These are phyloP conservation scores for Etia nguti DNA, from an alignment of 2,113 vertebrate genomes.

Conservation along the genomic window DNA sequence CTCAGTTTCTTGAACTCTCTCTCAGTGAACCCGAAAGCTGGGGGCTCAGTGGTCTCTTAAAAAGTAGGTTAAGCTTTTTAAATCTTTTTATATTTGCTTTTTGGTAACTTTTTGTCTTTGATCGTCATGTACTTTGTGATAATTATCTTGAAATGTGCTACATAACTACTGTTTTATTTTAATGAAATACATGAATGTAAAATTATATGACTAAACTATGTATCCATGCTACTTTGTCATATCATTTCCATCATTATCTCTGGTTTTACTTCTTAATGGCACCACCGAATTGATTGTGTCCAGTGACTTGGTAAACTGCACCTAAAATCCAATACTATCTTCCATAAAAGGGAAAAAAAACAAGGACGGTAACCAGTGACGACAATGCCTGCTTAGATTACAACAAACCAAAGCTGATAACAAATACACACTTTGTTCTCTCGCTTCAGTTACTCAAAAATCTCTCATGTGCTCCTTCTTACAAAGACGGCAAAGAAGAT, in stretches of 20 bases:
- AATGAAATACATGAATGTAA: neutral
- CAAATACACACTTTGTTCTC: constrained; percentile 45
- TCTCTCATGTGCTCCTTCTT: constrained; percentile 57
- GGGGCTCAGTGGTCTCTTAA: neutral
- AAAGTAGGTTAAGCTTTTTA: neutral
- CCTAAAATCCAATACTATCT: neutral
- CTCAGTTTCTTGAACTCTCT: neutral
- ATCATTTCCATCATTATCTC: neutral
- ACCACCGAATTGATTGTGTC: neutral
- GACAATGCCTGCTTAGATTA: constrained; percentile 11
- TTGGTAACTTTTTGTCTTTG: neutral
- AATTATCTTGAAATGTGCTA: neutral
- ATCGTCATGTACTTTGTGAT: neutral
- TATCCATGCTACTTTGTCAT: neutral
- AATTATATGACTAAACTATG: neutral
- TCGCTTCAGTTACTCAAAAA: neutral
- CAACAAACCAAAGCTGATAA: constrained; percentile 37
- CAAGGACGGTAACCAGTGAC: neutral
- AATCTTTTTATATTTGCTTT: neutral
- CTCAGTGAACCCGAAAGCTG: neutral
- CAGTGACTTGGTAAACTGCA: neutral
- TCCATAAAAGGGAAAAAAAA: neutral
- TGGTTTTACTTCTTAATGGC: neutral
- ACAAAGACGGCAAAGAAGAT: constrained; percentile 46
- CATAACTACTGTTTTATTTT: neutral